Evolutionary conservation across 2,797 vertebrate genomes (phyloP).

Genomic region (Luscinia megarhynchos): DNA sequence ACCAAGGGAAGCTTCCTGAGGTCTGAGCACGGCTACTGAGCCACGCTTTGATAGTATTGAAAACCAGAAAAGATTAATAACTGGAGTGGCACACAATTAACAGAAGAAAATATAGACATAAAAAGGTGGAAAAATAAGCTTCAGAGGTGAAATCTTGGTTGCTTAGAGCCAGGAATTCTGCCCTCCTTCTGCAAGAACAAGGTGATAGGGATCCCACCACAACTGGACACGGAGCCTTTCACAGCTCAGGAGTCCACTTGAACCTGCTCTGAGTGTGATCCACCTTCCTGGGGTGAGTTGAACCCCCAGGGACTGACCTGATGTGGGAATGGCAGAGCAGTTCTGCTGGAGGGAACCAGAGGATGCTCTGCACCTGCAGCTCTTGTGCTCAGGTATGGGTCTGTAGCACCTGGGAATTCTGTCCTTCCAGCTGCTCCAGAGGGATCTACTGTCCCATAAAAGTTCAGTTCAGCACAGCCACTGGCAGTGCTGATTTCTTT

Average conservation of each 20-base stretch:
- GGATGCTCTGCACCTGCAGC: background rate
- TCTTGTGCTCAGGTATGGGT: background rate
- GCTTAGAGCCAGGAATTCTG: background rate
- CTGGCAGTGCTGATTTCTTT: background rate
- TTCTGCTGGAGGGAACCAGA: background rate
- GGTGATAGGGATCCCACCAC: background rate
- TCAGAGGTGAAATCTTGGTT: background rate
- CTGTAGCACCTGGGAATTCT: background rate
- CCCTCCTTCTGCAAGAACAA: background rate
- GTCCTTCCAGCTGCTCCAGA: background rate
- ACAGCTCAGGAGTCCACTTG: background rate
- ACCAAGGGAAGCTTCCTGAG: background rate
- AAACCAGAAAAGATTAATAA: background rate
- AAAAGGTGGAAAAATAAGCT: conserved; percentile 27
- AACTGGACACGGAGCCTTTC: background rate
- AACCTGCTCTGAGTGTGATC: background rate
- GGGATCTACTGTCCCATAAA: background rate
- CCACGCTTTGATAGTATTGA: background rate
- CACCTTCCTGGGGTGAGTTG: accelerated
- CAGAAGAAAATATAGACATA: background rate
- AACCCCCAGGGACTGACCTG: background rate
- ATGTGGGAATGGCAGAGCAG: background rate
- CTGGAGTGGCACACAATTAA: background rate
- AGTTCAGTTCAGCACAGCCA: background rate
- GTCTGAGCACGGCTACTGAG: background rate